A percentile compares a stretch with the other conserved stretches of the same genome.
Evolutionary conservation across 2,113 vertebrate species (phyloP).

Genomic region (Clarias macrocephalus): DNA sequence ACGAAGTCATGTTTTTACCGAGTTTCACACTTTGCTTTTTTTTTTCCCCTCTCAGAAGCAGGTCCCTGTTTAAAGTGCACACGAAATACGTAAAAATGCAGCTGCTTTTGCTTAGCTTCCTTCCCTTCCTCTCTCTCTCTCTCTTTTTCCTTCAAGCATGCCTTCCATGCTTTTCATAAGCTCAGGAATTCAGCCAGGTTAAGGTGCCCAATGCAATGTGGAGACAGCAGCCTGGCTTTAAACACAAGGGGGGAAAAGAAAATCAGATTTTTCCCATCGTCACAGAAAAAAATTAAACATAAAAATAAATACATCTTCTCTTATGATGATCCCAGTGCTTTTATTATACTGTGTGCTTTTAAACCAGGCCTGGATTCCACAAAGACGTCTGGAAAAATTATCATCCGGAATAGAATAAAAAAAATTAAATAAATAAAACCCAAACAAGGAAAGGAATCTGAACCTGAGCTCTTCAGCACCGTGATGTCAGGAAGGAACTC

Average conservation of each 20-base stretch:
- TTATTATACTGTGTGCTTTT: background rate
- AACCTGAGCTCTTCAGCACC: background rate
- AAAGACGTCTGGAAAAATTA: background rate
- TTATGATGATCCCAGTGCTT: no score
- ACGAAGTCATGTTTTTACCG: no score
- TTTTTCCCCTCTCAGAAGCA: no score
- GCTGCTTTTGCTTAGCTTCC: no score
- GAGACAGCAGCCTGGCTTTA: background rate
- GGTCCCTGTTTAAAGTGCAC: no score
- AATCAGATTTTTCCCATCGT: background rate
- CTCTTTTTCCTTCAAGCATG: background rate
- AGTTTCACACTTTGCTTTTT: no score
- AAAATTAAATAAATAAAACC: background rate
- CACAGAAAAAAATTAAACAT: background rate
- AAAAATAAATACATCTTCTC: no score
- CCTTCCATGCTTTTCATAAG: conserved; percentile 15
- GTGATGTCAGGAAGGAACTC: background rate
- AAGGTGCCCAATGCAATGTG: background rate
- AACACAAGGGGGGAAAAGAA: background rate
- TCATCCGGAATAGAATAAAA: background rate
- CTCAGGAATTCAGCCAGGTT: conserved; percentile 35
- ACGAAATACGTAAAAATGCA: no score
- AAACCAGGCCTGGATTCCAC: background rate
- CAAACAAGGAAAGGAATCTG: conserved; percentile 22
- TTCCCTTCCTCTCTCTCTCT: background rate